Percentiles rank a stretch among this genome's conserved stretches.
These are phyloP conservation scores for Lophura swinhoii DNA, from an alignment of 2,797 vertebrate genomes.

Conservation along the genomic window DNA sequence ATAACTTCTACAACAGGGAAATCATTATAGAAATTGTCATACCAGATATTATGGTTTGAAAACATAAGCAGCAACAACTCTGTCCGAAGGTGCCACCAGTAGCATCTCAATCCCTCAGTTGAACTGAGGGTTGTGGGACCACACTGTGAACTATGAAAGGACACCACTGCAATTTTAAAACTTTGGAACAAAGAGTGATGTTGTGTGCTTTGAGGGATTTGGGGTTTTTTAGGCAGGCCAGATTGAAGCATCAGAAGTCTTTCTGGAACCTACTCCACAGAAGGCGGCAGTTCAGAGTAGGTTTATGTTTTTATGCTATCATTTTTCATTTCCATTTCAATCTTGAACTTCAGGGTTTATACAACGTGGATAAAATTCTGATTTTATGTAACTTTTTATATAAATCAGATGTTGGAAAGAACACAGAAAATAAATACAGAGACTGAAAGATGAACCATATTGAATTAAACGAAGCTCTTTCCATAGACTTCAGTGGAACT, in stretches of 20 bases:
- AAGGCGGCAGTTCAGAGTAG: background rate
- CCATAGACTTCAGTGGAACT: background rate
- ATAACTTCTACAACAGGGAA: background rate
- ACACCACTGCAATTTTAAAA: background rate
- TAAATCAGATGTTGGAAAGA: conserved; percentile 24
- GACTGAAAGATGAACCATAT: background rate
- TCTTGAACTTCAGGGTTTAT: background rate
- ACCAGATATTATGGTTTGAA: background rate
- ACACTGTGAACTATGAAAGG: background rate
- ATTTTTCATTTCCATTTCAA: background rate
- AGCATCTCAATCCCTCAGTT: background rate
- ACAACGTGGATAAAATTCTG: background rate
- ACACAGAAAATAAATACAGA: background rate
- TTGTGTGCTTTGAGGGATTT: background rate
- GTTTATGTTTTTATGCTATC: background rate
- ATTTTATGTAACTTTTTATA: background rate
- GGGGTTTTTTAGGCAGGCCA: background rate
- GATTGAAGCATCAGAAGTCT: background rate
- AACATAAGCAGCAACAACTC: background rate
- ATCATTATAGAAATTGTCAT: background rate
- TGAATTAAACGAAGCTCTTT: background rate
- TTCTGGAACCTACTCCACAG: background rate
- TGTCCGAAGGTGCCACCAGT: background rate
- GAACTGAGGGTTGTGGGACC: background rate
- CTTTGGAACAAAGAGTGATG: background rate